Evolutionary conservation across 2,888 invertebrate genomes (phyloP).

Genomic region (Hanleya hanleyi): DNA sequence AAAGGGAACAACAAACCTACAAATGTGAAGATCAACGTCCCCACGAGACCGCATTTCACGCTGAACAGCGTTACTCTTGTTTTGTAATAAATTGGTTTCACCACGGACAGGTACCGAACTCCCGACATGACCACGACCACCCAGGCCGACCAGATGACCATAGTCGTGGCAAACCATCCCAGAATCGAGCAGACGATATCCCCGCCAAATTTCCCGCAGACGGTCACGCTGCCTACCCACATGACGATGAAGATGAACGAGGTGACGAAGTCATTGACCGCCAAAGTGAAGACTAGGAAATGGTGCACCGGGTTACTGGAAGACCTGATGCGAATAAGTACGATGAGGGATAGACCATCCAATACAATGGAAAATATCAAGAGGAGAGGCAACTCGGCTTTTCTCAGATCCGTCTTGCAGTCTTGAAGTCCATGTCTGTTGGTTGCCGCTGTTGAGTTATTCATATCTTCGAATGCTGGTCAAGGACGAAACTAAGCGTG

Average conservation of each 20-base stretch:
- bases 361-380: constrained; percentile 26
- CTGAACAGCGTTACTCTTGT: constrained; percentile 23
- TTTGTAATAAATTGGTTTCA: constrained; percentile 41
- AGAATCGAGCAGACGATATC: constrained; percentile 27
- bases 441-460: too few relatives aligned
- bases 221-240: constrained; percentile 41
- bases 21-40: constrained; percentile 23
- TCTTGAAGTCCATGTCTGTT: too few relatives aligned
- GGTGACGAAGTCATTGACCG: constrained; percentile 32
- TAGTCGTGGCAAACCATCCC: constrained; percentile 38
- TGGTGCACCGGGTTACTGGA: constrained; percentile 21
- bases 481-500: too few relatives aligned
- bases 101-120: constrained; percentile 39
- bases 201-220: constrained; percentile 31
- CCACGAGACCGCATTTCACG: constrained; percentile 21
- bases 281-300: constrained; percentile 25
- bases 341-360: constrained; percentile 20
- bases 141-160: constrained; percentile 43
- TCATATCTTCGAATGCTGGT: too few relatives aligned
- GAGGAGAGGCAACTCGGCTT: constrained; percentile 37
- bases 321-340: constrained; percentile 28
- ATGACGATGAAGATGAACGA: constrained; percentile 32
- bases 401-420: constrained; percentile 18
- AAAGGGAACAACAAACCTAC: constrained; percentile 32
- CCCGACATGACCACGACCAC: constrained; percentile 39